These are phyloP conservation scores for Oedothorax gibbosus DNA, from an alignment of 1,140 invertebrate species.

Conservation along the genomic window DNA sequence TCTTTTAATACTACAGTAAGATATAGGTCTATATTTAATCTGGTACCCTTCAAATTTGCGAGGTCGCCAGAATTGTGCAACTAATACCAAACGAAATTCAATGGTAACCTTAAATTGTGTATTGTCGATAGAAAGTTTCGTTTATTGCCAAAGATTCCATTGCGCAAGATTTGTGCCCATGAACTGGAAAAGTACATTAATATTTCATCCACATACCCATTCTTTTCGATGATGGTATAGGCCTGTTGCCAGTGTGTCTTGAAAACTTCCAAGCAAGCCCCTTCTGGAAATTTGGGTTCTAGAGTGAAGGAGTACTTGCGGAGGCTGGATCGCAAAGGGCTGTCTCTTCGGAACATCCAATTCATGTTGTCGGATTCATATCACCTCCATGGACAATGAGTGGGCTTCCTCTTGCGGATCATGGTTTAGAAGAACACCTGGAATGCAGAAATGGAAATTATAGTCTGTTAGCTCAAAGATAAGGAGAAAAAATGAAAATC, in stretches of 20 bases:
- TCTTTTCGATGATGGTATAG: slow-evolving; percentile 82
- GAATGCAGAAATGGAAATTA: neutral
- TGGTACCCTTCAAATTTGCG: too few species aligned
- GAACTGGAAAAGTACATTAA: too few species aligned
- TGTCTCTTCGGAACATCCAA: slow-evolving; percentile 59
- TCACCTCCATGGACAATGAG: neutral
- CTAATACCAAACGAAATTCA: too few species aligned
- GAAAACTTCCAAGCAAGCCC: slow-evolving; percentile 82
- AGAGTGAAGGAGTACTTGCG: slow-evolving; percentile 48
- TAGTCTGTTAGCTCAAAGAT: too few species aligned
- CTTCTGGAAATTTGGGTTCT: slow-evolving; percentile 35
- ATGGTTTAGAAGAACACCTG: slow-evolving; percentile 1
- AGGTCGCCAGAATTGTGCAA: too few species aligned
- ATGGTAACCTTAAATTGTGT: too few species aligned
- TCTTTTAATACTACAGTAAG: too few species aligned
- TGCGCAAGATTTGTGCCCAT: too few species aligned
- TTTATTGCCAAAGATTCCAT: too few species aligned
- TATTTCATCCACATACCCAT: slow-evolving; percentile 63
- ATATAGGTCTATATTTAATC: too few species aligned
- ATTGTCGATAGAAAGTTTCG: too few species aligned
- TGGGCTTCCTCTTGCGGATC: slow-evolving; percentile 21
- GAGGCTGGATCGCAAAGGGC: slow-evolving; percentile 58
- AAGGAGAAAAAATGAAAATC: too few species aligned
- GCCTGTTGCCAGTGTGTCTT: slow-evolving; percentile 95
- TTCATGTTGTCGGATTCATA: slow-evolving; percentile 22